Conservation (phyloP, 1,140 invertebrate genomes). For the Laodelphax striatellus region DNA sequence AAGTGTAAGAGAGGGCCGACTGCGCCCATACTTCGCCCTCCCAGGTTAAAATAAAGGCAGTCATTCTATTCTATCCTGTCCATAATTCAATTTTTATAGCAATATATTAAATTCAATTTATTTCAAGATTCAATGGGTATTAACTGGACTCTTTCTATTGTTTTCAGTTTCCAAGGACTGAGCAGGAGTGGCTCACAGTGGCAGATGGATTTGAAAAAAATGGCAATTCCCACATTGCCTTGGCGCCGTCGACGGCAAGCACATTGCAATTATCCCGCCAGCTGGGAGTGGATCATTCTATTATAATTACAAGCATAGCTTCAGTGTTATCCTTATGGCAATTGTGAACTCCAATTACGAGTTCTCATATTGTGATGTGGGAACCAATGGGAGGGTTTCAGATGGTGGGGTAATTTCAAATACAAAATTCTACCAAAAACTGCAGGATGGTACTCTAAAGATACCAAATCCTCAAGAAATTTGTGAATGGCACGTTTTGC, state of each 20-base stretch:
- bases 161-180: conserved; percentile 12
- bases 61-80: no score
- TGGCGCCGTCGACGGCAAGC: conserved; percentile 36
- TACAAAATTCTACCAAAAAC: conserved; percentile 19
- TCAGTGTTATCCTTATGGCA: conserved; percentile 33
- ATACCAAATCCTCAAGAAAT: conserved; percentile 2
- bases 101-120: no score
- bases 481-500: conserved; percentile 34
- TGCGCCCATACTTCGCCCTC: no score
- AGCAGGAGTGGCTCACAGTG: conserved; percentile 24
- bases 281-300: conserved; percentile 29
- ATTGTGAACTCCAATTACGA: conserved; percentile 28
- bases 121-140: no score
- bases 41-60: no score
- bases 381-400: conserved; percentile 26
- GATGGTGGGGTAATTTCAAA: conserved; percentile 27
- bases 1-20: no score
- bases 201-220: conserved; percentile 28
- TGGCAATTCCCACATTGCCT: conserved; percentile 38
- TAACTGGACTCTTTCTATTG: no score
- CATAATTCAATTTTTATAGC: no score
- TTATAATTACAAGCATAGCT: conserved; percentile 38
- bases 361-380: conserved; percentile 25
- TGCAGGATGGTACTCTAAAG: background rate
- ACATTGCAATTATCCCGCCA: conserved; percentile 29